A percentile compares a stretch with the other conserved stretches of the same genome.
Evolutionary conservation across 2,797 vertebrate species (phyloP).

Genomic region (Acrossocheilus wenchowensis): DNA sequence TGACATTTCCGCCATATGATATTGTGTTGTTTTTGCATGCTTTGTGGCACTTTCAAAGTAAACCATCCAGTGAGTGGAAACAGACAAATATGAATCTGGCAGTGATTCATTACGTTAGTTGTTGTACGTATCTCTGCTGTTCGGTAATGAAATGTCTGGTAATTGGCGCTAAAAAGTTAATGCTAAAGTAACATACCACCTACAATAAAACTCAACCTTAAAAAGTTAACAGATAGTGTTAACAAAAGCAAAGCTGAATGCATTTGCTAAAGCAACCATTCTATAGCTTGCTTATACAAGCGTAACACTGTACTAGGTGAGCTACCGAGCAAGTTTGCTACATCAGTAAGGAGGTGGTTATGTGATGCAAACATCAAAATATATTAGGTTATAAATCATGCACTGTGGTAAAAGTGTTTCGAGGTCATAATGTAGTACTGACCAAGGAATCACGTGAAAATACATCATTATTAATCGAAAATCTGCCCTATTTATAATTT

Average conservation of each 20-base stretch:
- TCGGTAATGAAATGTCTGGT: not conserved
- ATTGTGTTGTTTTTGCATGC: not conserved
- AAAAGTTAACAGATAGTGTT: not conserved
- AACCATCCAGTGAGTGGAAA: not conserved
- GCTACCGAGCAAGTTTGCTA: not conserved
- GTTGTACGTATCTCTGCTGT: not conserved
- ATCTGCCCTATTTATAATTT: not conserved
- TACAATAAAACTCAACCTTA: not conserved
- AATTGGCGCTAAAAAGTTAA: not conserved
- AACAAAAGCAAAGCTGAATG: not conserved
- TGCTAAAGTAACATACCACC: not conserved
- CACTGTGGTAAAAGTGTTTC: not conserved
- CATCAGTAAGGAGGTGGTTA: not conserved
- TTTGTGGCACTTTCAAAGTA: not conserved
- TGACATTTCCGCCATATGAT: not conserved
- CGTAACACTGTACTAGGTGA: not conserved
- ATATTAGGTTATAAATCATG: not conserved
- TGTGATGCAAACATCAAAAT: not conserved
- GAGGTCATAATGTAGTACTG: not conserved
- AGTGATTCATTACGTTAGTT: not conserved
- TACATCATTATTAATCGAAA: not conserved
- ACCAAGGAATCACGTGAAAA: not conserved
- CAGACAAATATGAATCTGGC: not conserved
- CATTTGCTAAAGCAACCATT: not conserved
- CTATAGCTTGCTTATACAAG: not conserved